phyloP scores from a whole-genome alignment of 2,113 vertebrate species.

The Pardalotus punctatus region DNA sequence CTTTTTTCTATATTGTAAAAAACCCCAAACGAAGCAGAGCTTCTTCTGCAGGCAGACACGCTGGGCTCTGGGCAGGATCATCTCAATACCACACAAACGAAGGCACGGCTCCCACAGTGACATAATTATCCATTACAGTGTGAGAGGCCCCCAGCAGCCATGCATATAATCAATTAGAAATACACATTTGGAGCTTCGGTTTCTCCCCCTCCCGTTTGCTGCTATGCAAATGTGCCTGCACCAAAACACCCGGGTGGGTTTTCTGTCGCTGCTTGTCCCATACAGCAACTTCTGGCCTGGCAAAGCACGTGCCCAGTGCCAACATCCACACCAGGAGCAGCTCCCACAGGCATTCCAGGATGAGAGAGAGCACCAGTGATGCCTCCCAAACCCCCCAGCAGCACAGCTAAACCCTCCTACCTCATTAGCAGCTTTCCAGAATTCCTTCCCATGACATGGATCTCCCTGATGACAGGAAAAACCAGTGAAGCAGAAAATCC shows the following conservation, averaged over 20 bases:
- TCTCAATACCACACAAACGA: neutral
- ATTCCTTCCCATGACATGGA: rapidly evolving
- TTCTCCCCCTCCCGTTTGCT: neutral
- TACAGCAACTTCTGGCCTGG: neutral
- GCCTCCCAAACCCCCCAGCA: neutral
- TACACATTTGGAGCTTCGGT: neutral
- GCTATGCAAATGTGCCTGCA: neutral
- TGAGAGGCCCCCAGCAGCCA: conserved; percentile 50
- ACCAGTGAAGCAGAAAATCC: neutral
- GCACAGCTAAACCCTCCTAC: neutral
- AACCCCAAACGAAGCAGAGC: neutral
- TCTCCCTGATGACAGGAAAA: neutral
- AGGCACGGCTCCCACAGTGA: neutral
- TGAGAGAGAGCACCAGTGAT: neutral
- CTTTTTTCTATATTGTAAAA: neutral
- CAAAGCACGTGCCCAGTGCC: rapidly evolving
- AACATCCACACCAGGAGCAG: neutral
- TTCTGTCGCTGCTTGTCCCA: neutral
- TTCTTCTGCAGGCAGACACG: neutral
- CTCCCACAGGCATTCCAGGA: neutral
- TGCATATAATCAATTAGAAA: conserved; percentile 48
- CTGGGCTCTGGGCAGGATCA: neutral
- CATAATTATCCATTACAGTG: conserved; percentile 53
- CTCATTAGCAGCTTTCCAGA: neutral
- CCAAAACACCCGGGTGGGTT: neutral